Percentiles rank a stretch among this genome's conserved stretches.
These are phyloP conservation scores for Camponotus pennsylvanicus DNA, from an alignment of 1,140 invertebrate genomes.

Conservation along the genomic window DNA sequence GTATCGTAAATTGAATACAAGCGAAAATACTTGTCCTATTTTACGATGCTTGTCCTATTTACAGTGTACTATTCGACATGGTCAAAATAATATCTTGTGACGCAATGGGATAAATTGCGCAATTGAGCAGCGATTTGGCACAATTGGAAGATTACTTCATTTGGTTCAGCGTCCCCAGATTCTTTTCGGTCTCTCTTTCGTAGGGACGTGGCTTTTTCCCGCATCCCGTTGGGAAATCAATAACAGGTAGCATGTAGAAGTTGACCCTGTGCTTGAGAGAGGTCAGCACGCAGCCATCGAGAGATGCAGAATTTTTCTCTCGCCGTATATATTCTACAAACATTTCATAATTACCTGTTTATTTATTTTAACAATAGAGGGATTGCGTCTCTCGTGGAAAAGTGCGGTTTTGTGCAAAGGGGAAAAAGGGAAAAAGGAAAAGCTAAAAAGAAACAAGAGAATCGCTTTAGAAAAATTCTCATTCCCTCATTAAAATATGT, in stretches of 20 bases:
- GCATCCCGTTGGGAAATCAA: constrained; percentile 30
- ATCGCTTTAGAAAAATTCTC: not conserved
- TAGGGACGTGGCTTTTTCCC: not conserved
- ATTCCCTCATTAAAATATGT: not conserved
- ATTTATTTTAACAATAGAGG: not conserved
- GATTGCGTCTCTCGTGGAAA: not conserved
- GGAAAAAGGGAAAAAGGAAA: not conserved
- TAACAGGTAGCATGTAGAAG: constrained; percentile 31
- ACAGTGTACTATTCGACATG: constrained; percentile 2
- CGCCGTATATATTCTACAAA: not conserved
- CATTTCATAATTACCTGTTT: constrained; percentile 19
- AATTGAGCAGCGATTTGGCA: constrained; percentile 31
- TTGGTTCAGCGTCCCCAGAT: not conserved
- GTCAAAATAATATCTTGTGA: constrained; percentile 11
- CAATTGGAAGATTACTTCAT: constrained; percentile 51
- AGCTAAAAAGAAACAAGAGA: not conserved
- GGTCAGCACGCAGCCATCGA: constrained; percentile 39
- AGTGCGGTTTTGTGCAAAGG: not conserved
- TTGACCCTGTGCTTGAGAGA: constrained; percentile 42
- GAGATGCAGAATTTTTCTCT: not conserved
- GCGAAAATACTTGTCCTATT: not conserved
- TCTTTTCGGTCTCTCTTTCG: constrained; percentile 10
- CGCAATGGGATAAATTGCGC: constrained; percentile 38
- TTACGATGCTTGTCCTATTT: not conserved
- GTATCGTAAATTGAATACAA: constrained; percentile 16